These are phyloP conservation scores for Sinocyclocheilus grahami DNA, from an alignment of 2,113 vertebrate species.

Conservation along the genomic window DNA sequence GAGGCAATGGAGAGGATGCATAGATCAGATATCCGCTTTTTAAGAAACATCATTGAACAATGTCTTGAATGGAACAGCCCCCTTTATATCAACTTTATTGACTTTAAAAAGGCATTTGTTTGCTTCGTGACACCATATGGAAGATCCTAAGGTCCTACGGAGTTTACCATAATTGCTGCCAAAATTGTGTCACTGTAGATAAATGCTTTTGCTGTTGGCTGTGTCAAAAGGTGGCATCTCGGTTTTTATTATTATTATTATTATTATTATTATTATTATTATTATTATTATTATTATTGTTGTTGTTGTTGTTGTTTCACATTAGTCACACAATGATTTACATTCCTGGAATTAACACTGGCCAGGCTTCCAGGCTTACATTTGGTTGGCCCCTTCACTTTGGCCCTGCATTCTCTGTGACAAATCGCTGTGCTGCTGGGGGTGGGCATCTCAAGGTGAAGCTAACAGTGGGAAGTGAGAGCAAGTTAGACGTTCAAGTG, in stretches of 20 bases:
- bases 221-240: not conserved
- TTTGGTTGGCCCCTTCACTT: conserved; percentile 30
- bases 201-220: conserved; percentile 1
- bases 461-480: conserved; percentile 3
- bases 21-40: no score
- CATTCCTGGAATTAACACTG: conserved; percentile 22
- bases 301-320: no score
- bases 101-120: no score
- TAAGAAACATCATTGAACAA: no score
- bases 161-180: conserved; percentile 1
- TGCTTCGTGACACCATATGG: no score
- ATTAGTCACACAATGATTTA: not conserved
- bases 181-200: not conserved
- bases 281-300: not conserved
- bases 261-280: not conserved
- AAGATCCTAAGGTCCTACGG: no score
- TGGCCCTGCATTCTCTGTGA: conserved; percentile 4
- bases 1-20: no score
- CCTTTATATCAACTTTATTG: no score
- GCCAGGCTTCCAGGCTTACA: conserved; percentile 21
- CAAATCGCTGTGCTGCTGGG: conserved; percentile 25
- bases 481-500: conserved; percentile 5
- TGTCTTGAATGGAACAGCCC: no score
- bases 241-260: not conserved
- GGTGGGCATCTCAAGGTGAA: conserved; percentile 50